Percentiles rank a stretch among this genome's conserved stretches.
phyloP scores from a whole-genome alignment of 2,113 vertebrate species.

The Rhinogobius similis region DNA sequence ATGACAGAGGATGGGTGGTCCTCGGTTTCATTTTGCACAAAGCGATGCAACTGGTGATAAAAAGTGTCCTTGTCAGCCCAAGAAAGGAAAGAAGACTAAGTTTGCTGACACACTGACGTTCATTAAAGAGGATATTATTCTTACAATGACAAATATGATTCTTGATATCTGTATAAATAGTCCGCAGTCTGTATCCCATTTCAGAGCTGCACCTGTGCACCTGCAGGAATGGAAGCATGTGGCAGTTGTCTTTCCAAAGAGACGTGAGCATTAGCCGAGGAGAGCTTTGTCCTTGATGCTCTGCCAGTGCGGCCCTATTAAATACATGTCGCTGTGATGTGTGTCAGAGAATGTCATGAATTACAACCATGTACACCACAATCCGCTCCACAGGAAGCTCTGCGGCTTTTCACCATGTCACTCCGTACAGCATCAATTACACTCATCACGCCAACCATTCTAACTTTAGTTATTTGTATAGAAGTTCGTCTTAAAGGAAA shows the following conservation, averaged over 20 bases:
- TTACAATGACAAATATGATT: not conserved
- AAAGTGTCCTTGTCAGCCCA: not conserved
- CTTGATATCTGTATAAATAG: conserved; percentile 15
- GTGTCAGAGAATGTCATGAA: conserved; percentile 60
- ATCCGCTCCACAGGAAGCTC: conserved; percentile 45
- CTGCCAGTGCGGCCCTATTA: conserved; percentile 56
- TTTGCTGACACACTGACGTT: not conserved
- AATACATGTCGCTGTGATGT: conserved; percentile 58
- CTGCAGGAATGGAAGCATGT: conserved; percentile 63
- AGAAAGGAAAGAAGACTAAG: not conserved
- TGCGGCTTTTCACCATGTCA: conserved; percentile 27
- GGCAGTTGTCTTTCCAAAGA: conserved; percentile 68
- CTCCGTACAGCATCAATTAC: conserved; percentile 35
- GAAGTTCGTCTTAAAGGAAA: not conserved
- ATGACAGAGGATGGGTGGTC: not conserved
- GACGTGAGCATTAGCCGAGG: conserved; percentile 55
- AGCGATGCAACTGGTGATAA: not conserved
- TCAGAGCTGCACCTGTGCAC: conserved; percentile 61
- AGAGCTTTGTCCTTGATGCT: conserved; percentile 61
- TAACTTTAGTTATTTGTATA: conserved; percentile 3
- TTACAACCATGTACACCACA: conserved; percentile 50
- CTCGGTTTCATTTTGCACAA: not conserved
- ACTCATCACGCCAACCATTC: conserved; percentile 24
- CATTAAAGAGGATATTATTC: not conserved
- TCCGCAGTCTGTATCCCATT: conserved; percentile 28